Evolutionary conservation across 2,888 invertebrate species (phyloP).

Genomic region (Embidobia sp.): DNA sequence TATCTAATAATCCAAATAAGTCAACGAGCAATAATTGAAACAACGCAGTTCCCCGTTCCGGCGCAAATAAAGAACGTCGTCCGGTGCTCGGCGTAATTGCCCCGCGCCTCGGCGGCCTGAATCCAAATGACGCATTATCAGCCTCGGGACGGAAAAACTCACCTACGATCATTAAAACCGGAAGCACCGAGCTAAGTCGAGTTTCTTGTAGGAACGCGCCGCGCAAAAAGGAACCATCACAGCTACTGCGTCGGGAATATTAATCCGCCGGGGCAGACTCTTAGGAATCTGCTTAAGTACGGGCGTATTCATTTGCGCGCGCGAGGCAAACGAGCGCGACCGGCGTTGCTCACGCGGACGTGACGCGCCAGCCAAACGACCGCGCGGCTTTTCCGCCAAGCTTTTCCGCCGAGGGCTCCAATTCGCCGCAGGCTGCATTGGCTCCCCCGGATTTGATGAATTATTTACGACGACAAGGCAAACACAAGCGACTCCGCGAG

Average conservation of each 20-base stretch:
- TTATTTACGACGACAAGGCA: conserved; percentile 72
- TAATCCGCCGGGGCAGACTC: conserved; percentile 31
- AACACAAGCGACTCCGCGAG: conserved; percentile 71
- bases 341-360: conserved; percentile 69
- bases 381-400: conserved; percentile 23
- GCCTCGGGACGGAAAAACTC: conserved; percentile 38
- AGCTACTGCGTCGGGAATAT: conserved; percentile 34
- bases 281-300: conserved; percentile 36
- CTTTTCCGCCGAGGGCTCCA: too few relatives aligned
- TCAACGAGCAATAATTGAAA: conserved; percentile 40
- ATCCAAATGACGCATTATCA: conserved; percentile 49
- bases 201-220: conserved; percentile 25
- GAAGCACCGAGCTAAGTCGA: conserved; percentile 34
- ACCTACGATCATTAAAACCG: conserved; percentile 36
- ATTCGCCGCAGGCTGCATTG: too few relatives aligned
- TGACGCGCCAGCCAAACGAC: conserved; percentile 71
- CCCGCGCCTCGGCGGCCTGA: conserved; percentile 13
- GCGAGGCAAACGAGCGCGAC: conserved; percentile 37
- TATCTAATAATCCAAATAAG: conserved; percentile 53
- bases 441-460: conserved; percentile 65
- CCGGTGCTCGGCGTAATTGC: conserved; percentile 43
- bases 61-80: conserved; percentile 43
- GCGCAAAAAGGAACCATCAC: conserved; percentile 43
- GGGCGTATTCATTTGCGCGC: conserved; percentile 25
- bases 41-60: conserved; percentile 29